Conservation (phyloP, 2,113 vertebrate species). For the Pangasianodon gigas region DNA sequence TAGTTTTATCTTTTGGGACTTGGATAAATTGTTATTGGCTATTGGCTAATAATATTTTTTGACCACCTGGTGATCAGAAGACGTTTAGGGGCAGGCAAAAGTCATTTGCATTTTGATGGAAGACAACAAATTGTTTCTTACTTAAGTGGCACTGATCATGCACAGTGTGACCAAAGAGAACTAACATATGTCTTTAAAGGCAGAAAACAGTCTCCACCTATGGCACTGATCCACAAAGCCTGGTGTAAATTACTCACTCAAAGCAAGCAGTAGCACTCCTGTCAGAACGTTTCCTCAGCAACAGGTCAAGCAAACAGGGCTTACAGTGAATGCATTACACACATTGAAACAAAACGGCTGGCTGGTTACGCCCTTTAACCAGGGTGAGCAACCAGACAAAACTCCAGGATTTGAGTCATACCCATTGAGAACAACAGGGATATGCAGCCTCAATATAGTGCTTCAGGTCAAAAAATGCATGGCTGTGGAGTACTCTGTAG, state of each 20-base stretch:
- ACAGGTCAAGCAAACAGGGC: conserved; percentile 61
- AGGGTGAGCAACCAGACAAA: conserved; percentile 34
- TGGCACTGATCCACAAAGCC: neutral
- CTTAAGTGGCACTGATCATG: neutral
- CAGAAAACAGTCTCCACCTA: neutral
- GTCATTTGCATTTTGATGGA: neutral
- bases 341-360: conserved; percentile 41
- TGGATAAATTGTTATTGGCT: neutral
- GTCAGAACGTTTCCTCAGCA: conserved; percentile 56
- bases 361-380: conserved; percentile 44
- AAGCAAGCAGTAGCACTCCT: conserved; percentile 45
- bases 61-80: neutral
- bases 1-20: neutral
- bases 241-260: conserved; percentile 35
- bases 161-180: neutral
- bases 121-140: neutral
- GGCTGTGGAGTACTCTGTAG: neutral
- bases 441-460: neutral
- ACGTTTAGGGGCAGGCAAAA: neutral
- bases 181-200: neutral
- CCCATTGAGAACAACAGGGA: neutral
- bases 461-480: neutral
- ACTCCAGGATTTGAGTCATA: conserved; percentile 14
- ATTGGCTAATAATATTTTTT: neutral
- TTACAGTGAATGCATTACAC: conserved; percentile 47